Evolutionary conservation across 2,888 invertebrate genomes (phyloP).

Genomic region (Atethmia centrago): DNA sequence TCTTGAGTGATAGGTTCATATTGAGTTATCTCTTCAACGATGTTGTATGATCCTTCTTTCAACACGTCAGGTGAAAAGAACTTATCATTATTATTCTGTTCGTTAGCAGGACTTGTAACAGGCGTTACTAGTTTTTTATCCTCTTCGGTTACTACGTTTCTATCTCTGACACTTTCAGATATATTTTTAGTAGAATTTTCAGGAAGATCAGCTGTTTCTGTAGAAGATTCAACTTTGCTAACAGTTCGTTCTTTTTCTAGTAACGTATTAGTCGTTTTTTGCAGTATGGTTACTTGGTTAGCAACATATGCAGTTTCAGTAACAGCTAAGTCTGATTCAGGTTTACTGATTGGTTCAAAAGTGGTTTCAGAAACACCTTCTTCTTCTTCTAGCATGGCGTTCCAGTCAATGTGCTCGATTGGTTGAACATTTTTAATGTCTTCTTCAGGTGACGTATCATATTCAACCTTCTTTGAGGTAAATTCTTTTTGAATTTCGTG

Average conservation of each 20-base stretch:
- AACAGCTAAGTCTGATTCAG: slow-evolving; percentile 59
- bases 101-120: slow-evolving; percentile 70
- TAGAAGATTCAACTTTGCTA: slow-evolving; percentile 50
- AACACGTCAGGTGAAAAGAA: slow-evolving; percentile 75
- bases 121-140: slow-evolving; percentile 52
- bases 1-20: slow-evolving; percentile 78
- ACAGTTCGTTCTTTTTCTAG: slow-evolving; percentile 53
- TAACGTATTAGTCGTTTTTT: slow-evolving; percentile 71
- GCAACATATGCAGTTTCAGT: slow-evolving; percentile 74
- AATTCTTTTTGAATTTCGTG: slow-evolving; percentile 3
- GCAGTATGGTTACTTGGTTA: slow-evolving; percentile 85
- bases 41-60: slow-evolving; percentile 77
- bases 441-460: slow-evolving; percentile 38
- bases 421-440: slow-evolving; percentile 70
- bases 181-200: slow-evolving; percentile 15
- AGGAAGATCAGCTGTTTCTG: slow-evolving; percentile 30
- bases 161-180: slow-evolving; percentile 12
- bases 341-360: slow-evolving; percentile 72
- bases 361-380: slow-evolving; percentile 74
- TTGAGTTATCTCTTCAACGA: slow-evolving; percentile 79
- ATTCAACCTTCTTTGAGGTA: slow-evolving; percentile 9
- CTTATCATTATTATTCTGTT: slow-evolving; percentile 87
- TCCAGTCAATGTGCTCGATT: slow-evolving; percentile 86
- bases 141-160: slow-evolving; percentile 18
- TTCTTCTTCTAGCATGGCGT: slow-evolving; percentile 84